Conservation (phyloP, 1,140 invertebrate genomes). For the Acromyrmex heyeri region DNA sequence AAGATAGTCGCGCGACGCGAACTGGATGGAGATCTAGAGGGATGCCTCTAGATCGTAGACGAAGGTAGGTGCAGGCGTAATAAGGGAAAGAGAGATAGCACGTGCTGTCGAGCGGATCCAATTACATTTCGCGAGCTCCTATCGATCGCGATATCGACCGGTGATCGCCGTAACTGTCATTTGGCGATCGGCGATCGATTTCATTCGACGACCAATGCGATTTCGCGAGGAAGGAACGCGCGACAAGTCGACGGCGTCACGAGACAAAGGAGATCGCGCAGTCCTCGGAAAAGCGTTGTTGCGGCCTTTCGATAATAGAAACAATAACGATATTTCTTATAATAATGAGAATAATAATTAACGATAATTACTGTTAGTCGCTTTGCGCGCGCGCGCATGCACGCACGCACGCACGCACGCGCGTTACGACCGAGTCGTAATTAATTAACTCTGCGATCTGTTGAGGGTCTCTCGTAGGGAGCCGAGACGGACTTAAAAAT, state of each 20-base stretch:
- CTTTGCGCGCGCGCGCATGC: constrained; percentile 59
- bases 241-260: constrained; percentile 46
- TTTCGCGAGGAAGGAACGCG: constrained; percentile 26
- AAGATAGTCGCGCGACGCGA: constrained; percentile 43
- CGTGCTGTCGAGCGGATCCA: constrained; percentile 29
- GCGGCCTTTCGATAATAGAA: constrained; percentile 74
- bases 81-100: not conserved
- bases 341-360: constrained; percentile 64
- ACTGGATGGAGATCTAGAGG: constrained; percentile 49
- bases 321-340: constrained; percentile 64
- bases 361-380: constrained; percentile 65
- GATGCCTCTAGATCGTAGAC: constrained; percentile 38
- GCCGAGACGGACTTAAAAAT: constrained; percentile 79
- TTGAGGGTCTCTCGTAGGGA: constrained; percentile 62
- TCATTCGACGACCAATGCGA: constrained; percentile 36
- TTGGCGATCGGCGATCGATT: constrained; percentile 6
- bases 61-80: constrained; percentile 44
- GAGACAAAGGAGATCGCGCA: constrained; percentile 45
- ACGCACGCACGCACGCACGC: constrained; percentile 45
- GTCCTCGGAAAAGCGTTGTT: constrained; percentile 70
- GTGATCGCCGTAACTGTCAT: not conserved
- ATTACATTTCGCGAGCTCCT: constrained; percentile 16
- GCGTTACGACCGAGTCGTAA: constrained; percentile 56
- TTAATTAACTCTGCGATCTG: constrained; percentile 47
- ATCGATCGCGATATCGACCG: constrained; percentile 15